A percentile compares a stretch with the other conserved stretches of the same genome.
Conservation (phyloP, 2,888 invertebrate species). For the Drosophila villosipedis region DNA sequence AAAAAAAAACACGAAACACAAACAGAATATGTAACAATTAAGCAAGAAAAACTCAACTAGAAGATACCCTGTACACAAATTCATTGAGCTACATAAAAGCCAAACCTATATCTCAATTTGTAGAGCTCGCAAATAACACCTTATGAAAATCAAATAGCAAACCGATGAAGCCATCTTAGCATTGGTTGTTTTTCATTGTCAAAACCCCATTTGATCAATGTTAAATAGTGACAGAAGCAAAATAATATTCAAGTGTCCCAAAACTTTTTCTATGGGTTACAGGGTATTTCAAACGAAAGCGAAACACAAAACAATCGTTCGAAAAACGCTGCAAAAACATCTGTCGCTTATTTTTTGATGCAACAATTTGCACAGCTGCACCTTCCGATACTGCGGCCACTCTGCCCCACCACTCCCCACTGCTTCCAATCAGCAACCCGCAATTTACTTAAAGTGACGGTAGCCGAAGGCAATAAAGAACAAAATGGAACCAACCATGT, state of each 20-base stretch:
- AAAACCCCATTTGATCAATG: too few relatives aligned
- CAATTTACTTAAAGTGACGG: neutral
- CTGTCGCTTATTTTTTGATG: constrained; percentile 11
- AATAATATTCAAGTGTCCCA: neutral
- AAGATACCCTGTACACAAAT: neutral
- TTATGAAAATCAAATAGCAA: neutral
- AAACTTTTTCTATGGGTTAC: neutral
- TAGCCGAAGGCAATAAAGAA: neutral
- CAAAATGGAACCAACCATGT: neutral
- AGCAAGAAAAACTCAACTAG: neutral
- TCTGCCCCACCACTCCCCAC: neutral
- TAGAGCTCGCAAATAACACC: neutral
- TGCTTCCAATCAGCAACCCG: neutral
- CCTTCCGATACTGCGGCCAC: neutral
- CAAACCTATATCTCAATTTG: neutral
- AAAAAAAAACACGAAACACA: neutral
- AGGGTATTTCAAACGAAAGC: neutral
- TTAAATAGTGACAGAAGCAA: neutral
- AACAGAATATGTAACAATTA: neutral
- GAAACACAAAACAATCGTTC: neutral
- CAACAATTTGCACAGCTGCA: constrained; percentile 24
- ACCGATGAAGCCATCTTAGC: too few relatives aligned
- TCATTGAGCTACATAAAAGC: neutral
- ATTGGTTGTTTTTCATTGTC: neutral
- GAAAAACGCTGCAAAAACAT: neutral